Evolutionary conservation across 37 sponge, comb jelly and placozoan species (phyloP).

Genomic region (Crambe crambe): DNA sequence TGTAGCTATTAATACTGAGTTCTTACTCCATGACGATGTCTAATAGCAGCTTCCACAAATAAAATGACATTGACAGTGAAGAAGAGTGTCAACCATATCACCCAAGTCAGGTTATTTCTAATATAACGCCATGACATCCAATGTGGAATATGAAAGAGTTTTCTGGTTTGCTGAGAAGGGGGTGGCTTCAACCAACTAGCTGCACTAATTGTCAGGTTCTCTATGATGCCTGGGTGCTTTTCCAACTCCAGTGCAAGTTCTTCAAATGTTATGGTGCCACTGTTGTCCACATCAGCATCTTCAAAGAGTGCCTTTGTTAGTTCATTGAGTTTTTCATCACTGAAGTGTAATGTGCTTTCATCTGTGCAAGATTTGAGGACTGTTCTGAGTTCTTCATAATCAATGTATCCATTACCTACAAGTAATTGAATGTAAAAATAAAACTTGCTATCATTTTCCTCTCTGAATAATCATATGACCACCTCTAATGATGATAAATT

Average conservation of each 20-base stretch:
- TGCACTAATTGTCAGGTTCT: conserved; percentile 90
- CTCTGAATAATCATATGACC: not conserved
- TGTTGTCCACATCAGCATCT: conserved; percentile 79
- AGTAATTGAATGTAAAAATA: not conserved
- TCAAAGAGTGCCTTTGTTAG: conserved; percentile 77
- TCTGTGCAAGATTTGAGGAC: conserved; percentile 91
- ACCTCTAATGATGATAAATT: not conserved
- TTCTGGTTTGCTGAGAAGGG: not conserved
- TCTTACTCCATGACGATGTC: conserved; percentile 24
- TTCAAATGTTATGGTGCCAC: conserved; percentile 84
- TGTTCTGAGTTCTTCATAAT: conserved; percentile 72
- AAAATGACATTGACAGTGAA: conserved; percentile 45
- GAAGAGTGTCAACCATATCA: conserved; percentile 40
- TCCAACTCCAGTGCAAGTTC: conserved; percentile 77
- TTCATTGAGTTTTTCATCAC: conserved; percentile 76
- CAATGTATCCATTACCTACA: conserved; percentile 85
- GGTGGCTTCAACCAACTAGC: conserved; percentile 87
- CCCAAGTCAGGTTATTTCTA: conserved; percentile 60
- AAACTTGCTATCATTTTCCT: too few relatives aligned
- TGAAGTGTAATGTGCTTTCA: conserved; percentile 77
- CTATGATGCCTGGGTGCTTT: conserved; percentile 83
- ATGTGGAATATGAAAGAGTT: conserved; percentile 31
- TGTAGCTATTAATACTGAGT: too few relatives aligned
- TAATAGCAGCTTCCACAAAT: conserved; percentile 55
- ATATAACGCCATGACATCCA: conserved; percentile 64